Conservation (phyloP, 2,797 vertebrate species). For the Xerus rutilus region DNA sequence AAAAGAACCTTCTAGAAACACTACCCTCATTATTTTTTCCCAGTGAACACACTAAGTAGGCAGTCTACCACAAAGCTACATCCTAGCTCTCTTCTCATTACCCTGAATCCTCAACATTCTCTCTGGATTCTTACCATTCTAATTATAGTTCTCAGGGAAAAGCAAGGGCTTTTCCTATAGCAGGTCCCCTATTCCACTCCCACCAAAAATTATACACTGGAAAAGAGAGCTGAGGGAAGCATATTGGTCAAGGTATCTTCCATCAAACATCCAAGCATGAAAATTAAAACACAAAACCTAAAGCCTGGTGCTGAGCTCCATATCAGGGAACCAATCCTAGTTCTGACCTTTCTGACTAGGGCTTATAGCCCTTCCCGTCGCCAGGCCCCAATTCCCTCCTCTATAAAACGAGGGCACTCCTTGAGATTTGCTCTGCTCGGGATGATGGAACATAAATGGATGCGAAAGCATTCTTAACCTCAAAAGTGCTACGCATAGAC, state of each 20-base stretch:
- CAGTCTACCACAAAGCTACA: not conserved
- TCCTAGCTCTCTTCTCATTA: not conserved
- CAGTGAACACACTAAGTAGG: not conserved
- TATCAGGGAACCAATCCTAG: not conserved
- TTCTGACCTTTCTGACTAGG: not conserved
- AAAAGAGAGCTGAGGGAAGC: not conserved
- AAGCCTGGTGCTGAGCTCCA: not conserved
- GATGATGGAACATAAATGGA: not conserved
- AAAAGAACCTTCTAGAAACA: not conserved
- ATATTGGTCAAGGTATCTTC: not conserved
- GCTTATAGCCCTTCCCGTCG: not conserved
- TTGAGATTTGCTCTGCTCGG: not conserved
- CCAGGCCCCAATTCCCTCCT: not conserved
- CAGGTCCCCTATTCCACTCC: not conserved
- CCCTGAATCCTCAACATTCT: not conserved
- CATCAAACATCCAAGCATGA: not conserved
- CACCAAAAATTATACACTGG: not conserved
- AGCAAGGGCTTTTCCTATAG: not conserved
- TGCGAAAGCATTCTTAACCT: not conserved
- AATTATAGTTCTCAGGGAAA: not conserved
- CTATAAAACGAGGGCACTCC: not conserved
- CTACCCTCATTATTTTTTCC: not conserved
- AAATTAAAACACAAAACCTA: not conserved
- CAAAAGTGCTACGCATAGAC: not conserved
- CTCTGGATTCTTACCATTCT: slow-evolving; percentile 33